phyloP scores from a whole-genome alignment of 2,113 vertebrate species.

The Emydura subglobosa region DNA sequence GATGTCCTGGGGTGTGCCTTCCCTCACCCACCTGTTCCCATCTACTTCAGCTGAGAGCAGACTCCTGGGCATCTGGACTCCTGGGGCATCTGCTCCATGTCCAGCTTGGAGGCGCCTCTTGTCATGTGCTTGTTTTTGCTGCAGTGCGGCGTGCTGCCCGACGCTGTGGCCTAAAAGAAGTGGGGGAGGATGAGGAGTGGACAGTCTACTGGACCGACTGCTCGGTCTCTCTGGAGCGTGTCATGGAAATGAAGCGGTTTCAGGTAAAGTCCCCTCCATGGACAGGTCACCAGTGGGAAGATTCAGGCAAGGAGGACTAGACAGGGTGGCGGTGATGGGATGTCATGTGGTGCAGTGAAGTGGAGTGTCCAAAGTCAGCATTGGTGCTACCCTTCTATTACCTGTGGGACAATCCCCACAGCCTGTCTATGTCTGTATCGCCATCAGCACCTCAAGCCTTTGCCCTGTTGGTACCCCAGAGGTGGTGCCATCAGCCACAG shows the following conservation, averaged over 20 bases:
- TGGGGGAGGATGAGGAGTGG: conserved; percentile 78
- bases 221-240: conserved; percentile 75
- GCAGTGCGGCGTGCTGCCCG: conserved; percentile 80
- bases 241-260: conserved; percentile 84
- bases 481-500: fast-evolving
- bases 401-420: not conserved
- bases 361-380: not conserved
- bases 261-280: conserved; percentile 68
- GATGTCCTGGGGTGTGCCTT: not conserved
- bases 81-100: fast-evolving
- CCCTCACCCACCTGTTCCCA: fast-evolving
- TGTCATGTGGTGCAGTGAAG: fast-evolving
- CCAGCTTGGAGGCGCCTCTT: not conserved
- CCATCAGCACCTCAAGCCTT: not conserved
- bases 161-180: conserved; percentile 79
- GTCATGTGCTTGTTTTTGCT: not conserved
- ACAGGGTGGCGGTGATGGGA: fast-evolving
- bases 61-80: no score
- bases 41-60: fast-evolving
- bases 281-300: not conserved
- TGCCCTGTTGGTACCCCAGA: not conserved
- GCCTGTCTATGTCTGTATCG: fast-evolving
- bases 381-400: not conserved
- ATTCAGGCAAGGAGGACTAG: not conserved
- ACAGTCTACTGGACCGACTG: conserved; percentile 80